Evolutionary conservation across 2,797 vertebrate genomes (phyloP).

Genomic region (Menidia menidia): DNA sequence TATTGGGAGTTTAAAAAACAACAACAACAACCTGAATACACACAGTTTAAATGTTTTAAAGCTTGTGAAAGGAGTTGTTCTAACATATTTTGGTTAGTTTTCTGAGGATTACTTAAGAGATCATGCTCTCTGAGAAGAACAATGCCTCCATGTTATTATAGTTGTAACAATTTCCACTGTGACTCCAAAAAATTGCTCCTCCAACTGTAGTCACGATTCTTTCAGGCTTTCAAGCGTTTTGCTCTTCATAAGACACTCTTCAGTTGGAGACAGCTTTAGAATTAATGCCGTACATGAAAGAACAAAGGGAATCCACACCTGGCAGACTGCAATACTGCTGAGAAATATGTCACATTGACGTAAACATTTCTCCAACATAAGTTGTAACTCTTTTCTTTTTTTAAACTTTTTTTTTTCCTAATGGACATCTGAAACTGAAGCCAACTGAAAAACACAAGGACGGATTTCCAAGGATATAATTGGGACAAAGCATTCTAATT

Average conservation of each 20-base stretch:
- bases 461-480: conserved; percentile 15
- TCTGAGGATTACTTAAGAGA: too few relatives aligned
- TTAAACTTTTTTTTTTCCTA: too few relatives aligned
- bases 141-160: too few relatives aligned
- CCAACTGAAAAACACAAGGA: conserved; percentile 21
- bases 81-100: too few relatives aligned
- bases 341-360: conserved; percentile 2
- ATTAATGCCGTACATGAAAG: neutral
- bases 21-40: neutral
- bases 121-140: too few relatives aligned
- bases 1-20: neutral
- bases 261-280: conserved; percentile 9
- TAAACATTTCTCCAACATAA: neutral
- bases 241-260: conserved; percentile 15
- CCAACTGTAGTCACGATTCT: conserved; percentile 24
- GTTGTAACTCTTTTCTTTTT: neutral
- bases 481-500: conserved; percentile 54
- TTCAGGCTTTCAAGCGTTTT: conserved; percentile 25
- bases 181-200: conserved; percentile 14
- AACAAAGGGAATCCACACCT: conserved; percentile 1
- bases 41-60: neutral
- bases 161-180: too few relatives aligned
- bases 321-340: neutral
- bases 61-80: too few relatives aligned
- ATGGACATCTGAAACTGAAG: conserved; percentile 12